These are phyloP conservation scores for Myrmecobius fasciatus DNA, from an alignment of 2,113 vertebrate genomes.

Conservation along the genomic window DNA sequence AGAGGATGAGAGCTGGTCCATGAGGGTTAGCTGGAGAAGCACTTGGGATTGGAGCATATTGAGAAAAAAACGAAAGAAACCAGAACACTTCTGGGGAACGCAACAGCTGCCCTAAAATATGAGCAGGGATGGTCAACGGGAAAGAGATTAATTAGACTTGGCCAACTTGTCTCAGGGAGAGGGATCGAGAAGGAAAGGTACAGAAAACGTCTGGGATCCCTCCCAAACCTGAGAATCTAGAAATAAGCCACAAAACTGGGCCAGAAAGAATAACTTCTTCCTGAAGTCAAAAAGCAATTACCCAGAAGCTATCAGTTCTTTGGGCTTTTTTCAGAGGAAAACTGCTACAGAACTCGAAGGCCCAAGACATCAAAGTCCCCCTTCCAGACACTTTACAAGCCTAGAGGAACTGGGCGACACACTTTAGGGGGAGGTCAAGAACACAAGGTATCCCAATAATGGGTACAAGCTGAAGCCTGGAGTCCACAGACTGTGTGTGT, in stretches of 20 bases:
- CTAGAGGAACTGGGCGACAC: constrained; percentile 7
- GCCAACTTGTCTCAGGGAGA: no score
- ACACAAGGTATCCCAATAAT: constrained; percentile 12
- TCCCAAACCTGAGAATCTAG: background rate
- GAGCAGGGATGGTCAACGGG: background rate
- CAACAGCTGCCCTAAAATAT: background rate
- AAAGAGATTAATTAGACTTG: background rate
- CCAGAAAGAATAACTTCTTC: background rate
- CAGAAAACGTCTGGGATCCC: background rate
- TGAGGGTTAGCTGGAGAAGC: background rate
- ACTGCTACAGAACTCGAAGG: background rate
- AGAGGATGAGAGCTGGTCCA: background rate
- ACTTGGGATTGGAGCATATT: background rate
- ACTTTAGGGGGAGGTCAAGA: constrained; percentile 31
- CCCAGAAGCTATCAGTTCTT: background rate
- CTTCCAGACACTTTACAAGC: constrained; percentile 34
- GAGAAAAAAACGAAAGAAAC: background rate
- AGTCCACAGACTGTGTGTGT: background rate
- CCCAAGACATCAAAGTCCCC: background rate
- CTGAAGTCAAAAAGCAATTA: background rate
- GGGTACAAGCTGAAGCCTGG: constrained; percentile 1
- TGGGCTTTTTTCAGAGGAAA: constrained; percentile 42
- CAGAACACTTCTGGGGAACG: background rate
- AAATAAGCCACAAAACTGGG: background rate
- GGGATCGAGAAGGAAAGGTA: background rate